A percentile compares a stretch with the other conserved stretches of the same genome.
Conservation (phyloP, 1,140 invertebrate genomes). For the Drosophila seguyi region DNA sequence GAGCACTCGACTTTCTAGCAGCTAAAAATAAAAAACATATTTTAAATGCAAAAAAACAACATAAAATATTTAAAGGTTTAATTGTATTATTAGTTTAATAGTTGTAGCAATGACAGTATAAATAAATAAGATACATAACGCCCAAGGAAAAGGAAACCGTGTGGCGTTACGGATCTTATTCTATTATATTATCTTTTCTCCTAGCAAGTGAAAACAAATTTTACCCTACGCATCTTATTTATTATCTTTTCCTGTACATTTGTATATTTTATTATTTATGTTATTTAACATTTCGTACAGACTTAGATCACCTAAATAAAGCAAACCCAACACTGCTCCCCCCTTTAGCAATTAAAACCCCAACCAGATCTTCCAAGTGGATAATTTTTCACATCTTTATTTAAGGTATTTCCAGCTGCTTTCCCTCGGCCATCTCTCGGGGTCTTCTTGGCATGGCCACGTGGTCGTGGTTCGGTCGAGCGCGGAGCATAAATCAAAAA, state of each 20-base stretch:
- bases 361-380: conserved; percentile 25
- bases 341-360: conserved; percentile 19
- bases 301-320: not conserved
- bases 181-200: not conserved
- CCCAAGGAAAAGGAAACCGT: no score
- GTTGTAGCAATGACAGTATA: no score
- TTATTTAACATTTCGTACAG: not conserved
- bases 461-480: conserved; percentile 66
- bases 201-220: no score
- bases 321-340: not conserved
- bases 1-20: not conserved
- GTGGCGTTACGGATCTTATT: not conserved
- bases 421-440: conserved; percentile 16
- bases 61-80: no score
- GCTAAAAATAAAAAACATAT: not conserved
- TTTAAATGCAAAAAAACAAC: no score
- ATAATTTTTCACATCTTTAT: conserved; percentile 37
- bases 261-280: no score
- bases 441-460: conserved; percentile 31
- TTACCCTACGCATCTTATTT: no score
- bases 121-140: no score
- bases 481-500: conserved; percentile 69
- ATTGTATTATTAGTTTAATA: no score
- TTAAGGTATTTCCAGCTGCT: conserved; percentile 29
- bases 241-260: no score